phyloP scores from a whole-genome alignment of 2,113 vertebrate species.

The Melanerpes formicivorus region DNA sequence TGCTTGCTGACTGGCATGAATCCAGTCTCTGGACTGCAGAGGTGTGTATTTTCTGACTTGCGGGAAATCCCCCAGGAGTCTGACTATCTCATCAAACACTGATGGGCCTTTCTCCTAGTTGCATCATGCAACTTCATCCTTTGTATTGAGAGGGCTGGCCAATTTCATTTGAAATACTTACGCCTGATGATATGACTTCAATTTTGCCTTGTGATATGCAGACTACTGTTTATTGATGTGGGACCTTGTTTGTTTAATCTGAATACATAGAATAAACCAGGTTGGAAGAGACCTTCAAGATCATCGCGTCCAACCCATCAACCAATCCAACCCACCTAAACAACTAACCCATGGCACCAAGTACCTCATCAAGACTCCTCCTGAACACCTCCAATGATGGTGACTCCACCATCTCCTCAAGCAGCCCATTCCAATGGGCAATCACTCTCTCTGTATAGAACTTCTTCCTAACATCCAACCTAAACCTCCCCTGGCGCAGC shows the following conservation, averaged over 20 bases:
- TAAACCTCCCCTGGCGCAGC: too few relatives aligned
- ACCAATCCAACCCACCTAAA: too few relatives aligned
- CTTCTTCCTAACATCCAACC: too few relatives aligned
- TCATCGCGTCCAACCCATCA: too few relatives aligned
- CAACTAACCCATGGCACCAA: too few relatives aligned
- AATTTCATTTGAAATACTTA: background rate
- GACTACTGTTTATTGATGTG: background rate
- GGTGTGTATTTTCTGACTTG: background rate
- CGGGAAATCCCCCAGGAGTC: background rate
- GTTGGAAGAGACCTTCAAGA: too few relatives aligned
- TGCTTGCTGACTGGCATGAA: background rate
- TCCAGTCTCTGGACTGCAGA: background rate
- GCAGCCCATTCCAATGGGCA: too few relatives aligned
- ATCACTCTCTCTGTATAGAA: too few relatives aligned
- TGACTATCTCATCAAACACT: background rate
- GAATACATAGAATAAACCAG: too few relatives aligned
- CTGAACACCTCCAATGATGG: too few relatives aligned
- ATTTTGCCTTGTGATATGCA: background rate
- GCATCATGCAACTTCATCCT: background rate
- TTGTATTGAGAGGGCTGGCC: background rate
- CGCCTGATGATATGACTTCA: background rate
- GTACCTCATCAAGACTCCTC: too few relatives aligned
- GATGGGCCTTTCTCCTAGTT: background rate
- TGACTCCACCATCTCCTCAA: too few relatives aligned
- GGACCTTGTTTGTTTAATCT: background rate